Evolutionary conservation across 2,797 vertebrate species (phyloP).

Genomic region (Alectoris magna): DNA sequence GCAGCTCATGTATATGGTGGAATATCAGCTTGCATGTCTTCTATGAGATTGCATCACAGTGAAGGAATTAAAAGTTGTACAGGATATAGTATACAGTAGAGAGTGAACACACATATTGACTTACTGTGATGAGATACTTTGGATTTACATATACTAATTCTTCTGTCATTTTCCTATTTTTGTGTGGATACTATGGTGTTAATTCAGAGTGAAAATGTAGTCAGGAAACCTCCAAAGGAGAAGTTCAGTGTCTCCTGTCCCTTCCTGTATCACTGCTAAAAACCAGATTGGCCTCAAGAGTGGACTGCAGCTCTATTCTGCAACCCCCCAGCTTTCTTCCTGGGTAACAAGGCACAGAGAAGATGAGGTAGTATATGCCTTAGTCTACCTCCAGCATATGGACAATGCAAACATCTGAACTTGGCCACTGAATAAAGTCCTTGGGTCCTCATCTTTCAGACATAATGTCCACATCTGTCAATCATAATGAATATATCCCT

Average conservation of each 20-base stretch:
- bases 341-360: neutral
- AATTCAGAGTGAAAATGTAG: neutral
- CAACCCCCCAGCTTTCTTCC: neutral
- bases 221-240: neutral
- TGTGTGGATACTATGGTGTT: neutral
- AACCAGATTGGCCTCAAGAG: neutral
- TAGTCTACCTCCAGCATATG: neutral
- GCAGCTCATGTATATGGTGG: neutral
- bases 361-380: neutral
- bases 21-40: neutral
- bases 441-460: neutral
- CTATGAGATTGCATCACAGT: neutral
- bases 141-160: neutral
- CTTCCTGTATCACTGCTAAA: neutral
- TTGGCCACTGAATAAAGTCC: neutral
- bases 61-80: neutral
- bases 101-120: neutral
- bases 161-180: neutral
- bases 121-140: neutral
- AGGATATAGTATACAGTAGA: neutral
- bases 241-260: neutral
- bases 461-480: neutral
- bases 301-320: neutral
- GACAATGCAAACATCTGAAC: neutral
- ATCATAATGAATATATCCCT: neutral